Conservation (phyloP, 2,113 vertebrate genomes). For the Empidonax traillii region DNA sequence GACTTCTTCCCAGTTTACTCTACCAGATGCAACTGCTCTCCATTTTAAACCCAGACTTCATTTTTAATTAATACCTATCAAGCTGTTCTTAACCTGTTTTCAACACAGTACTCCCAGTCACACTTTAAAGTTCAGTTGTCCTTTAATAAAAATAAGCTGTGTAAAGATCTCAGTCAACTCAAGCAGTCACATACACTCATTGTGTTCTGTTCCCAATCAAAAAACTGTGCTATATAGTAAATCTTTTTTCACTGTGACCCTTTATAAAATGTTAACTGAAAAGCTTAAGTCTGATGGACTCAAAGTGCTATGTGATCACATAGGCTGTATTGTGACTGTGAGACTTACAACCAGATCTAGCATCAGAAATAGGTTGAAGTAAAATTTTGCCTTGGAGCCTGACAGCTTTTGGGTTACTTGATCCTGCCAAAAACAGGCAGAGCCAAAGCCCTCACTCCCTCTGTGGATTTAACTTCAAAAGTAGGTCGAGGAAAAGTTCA, state of each 20-base stretch:
- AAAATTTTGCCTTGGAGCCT: background rate
- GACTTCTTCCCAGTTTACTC: conserved; percentile 8
- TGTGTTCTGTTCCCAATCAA: conserved; percentile 53
- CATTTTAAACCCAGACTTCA: conserved; percentile 17
- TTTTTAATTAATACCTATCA: conserved; percentile 61
- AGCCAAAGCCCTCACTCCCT: background rate
- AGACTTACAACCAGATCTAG: background rate
- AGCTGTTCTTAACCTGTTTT: conserved; percentile 42
- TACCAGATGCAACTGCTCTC: background rate
- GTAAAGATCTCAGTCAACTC: conserved; percentile 25
- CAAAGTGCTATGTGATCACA: background rate
- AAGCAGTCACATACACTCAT: background rate
- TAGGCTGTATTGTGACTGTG: background rate
- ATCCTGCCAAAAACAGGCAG: background rate
- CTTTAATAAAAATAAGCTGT: conserved; percentile 65
- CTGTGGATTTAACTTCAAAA: background rate
- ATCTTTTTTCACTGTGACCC: conserved; percentile 17
- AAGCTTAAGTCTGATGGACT: background rate
- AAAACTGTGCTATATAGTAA: conserved; percentile 16
- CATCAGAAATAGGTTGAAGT: background rate
- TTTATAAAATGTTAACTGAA: conserved; percentile 1
- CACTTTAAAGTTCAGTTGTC: conserved; percentile 46
- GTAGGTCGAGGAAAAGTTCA: rapidly evolving
- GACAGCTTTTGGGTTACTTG: background rate
- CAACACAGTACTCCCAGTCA: conserved; percentile 38